These are phyloP conservation scores for Euclidia mi DNA, from an alignment of 2,888 invertebrate genomes.

Conservation along the genomic window DNA sequence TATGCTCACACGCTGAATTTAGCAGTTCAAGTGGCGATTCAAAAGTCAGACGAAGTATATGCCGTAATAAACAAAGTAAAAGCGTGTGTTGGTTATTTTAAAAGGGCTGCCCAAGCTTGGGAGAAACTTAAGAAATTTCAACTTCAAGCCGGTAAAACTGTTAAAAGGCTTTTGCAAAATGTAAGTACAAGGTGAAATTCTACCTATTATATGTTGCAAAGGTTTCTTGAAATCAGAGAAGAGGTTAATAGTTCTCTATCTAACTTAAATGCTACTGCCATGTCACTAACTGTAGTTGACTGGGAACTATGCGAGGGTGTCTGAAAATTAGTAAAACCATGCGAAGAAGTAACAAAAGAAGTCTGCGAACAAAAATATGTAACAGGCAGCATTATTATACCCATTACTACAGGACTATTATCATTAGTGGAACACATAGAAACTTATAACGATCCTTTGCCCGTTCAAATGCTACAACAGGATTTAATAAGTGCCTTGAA, in stretches of 20 bases:
- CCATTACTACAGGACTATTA: no score
- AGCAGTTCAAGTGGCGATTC: not conserved
- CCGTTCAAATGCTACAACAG: not conserved
- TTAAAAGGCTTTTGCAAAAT: no score
- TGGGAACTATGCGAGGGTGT: slow-evolving; percentile 7
- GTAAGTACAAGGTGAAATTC: no score
- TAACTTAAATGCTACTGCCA: slow-evolving; percentile 21
- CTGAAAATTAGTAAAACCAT: slow-evolving; percentile 6
- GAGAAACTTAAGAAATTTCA: not conserved
- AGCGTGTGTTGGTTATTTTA: not conserved
- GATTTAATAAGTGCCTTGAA: no score
- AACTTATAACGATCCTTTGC: not conserved
- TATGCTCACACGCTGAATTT: slow-evolving; percentile 1
- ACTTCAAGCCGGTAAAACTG: slow-evolving; percentile 1
- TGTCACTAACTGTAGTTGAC: not conserved
- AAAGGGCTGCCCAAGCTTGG: not conserved
- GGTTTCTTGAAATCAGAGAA: slow-evolving; percentile 26
- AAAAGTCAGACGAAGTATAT: not conserved
- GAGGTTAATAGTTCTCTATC: slow-evolving; percentile 20
- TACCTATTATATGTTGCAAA: slow-evolving; percentile 33
- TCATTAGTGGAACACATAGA: slow-evolving; percentile 3
- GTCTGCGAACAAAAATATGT: slow-evolving; percentile 12
- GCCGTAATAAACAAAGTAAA: not conserved
- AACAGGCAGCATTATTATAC: slow-evolving; percentile 7
- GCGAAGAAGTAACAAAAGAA: slow-evolving; percentile 16